Conservation (phyloP, 2,888 invertebrate species). For the Artemia sinica region DNA sequence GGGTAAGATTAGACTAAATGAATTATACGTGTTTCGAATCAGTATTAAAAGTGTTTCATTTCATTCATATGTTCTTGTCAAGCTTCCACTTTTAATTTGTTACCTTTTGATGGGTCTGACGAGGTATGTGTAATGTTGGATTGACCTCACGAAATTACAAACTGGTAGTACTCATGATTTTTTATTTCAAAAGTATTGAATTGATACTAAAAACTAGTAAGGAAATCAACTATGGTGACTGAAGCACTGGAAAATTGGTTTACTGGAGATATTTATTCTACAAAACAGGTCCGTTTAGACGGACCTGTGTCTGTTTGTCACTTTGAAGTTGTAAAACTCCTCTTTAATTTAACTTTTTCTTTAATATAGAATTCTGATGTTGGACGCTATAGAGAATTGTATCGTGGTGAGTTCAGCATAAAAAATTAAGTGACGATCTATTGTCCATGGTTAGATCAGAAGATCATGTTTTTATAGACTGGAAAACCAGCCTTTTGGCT, state of each 20-base stretch:
- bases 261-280: not conserved
- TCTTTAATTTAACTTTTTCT: conserved; percentile 21
- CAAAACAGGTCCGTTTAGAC: not conserved
- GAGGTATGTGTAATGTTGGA: too few species aligned
- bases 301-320: not conserved
- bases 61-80: too few species aligned
- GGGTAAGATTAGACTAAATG: too few species aligned
- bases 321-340: not conserved
- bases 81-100: too few species aligned
- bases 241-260: not conserved
- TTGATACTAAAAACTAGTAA: too few species aligned
- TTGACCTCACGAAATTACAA: too few species aligned
- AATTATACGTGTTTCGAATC: too few species aligned
- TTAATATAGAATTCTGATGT: conserved; percentile 40
- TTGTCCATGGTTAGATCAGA: conserved; percentile 45
- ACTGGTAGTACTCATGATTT: too few species aligned
- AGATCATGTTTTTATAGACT: conserved; percentile 58
- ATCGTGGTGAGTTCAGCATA: conserved; percentile 39
- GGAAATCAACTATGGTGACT: too few species aligned
- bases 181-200: too few species aligned
- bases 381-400: conserved; percentile 40
- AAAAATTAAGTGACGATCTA: conserved; percentile 33
- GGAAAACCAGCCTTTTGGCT: conserved; percentile 56
- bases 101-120: too few species aligned
- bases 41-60: too few species aligned